These are phyloP conservation scores for Nomada fabriciana DNA, from an alignment of 2,888 invertebrate genomes.

Conservation along the genomic window DNA sequence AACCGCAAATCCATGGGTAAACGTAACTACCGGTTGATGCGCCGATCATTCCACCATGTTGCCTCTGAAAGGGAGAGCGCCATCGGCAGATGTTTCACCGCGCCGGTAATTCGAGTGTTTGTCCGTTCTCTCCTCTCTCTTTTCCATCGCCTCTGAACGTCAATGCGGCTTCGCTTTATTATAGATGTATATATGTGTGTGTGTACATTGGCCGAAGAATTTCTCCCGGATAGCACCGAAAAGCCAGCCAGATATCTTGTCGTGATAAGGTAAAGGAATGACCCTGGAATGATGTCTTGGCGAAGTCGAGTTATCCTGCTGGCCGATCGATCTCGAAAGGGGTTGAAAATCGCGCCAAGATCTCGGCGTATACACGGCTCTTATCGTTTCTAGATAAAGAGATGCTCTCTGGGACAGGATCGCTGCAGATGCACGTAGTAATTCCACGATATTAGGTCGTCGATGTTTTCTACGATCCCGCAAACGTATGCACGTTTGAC, in stretches of 20 bases:
- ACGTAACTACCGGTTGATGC: slow-evolving; percentile 82
- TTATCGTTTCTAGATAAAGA: background rate
- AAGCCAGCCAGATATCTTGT: slow-evolving; percentile 62
- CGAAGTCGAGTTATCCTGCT: slow-evolving; percentile 26
- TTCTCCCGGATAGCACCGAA: slow-evolving; percentile 61
- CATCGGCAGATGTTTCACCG: slow-evolving; percentile 80
- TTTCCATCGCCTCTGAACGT: slow-evolving; percentile 7
- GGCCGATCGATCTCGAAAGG: slow-evolving; percentile 36
- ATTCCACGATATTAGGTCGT: background rate
- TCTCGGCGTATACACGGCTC: background rate
- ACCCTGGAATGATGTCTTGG: slow-evolving; percentile 48
- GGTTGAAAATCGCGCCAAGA: slow-evolving; percentile 32
- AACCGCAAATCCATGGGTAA: slow-evolving; percentile 84
- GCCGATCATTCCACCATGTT: slow-evolving; percentile 84
- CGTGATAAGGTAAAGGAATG: slow-evolving; percentile 66
- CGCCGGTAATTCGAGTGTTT: slow-evolving; percentile 75
- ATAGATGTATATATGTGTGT: too few species aligned
- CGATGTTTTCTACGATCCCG: slow-evolving; percentile 1
- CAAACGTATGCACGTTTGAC: too few species aligned
- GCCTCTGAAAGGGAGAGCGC: slow-evolving; percentile 80
- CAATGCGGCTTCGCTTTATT: slow-evolving; percentile 27
- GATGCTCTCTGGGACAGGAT: background rate
- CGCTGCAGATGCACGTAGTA: background rate
- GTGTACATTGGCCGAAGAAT: slow-evolving; percentile 24
- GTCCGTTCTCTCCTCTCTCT: slow-evolving; percentile 56